Conservation (phyloP, 2,797 vertebrate genomes). For the Bradypodion ventrale region DNA sequence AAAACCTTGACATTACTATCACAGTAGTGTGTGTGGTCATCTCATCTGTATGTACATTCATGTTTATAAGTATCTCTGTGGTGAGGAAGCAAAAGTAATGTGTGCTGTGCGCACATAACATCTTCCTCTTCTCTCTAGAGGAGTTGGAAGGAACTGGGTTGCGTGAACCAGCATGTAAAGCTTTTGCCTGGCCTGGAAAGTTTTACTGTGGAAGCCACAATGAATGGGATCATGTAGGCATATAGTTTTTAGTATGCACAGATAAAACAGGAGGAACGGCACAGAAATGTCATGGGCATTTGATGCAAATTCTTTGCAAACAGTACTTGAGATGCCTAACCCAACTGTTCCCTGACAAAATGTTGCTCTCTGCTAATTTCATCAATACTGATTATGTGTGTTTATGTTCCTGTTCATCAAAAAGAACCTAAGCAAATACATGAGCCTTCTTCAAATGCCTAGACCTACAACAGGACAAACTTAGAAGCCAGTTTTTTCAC, state of each 20-base stretch:
- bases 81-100: conserved; percentile 1
- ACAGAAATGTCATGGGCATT: neutral
- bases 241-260: too few relatives aligned
- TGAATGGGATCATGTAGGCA: neutral
- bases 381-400: too few relatives aligned
- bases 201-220: neutral
- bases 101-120: neutral
- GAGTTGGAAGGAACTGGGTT: neutral
- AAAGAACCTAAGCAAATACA: too few relatives aligned
- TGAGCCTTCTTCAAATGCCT: neutral
- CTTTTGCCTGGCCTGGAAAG: neutral
- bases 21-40: neutral
- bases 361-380: neutral
- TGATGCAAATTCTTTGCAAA: neutral
- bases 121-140: neutral
- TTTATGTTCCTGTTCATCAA: neutral
- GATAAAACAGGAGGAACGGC: neutral
- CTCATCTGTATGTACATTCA: neutral
- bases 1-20: conserved; percentile 3
- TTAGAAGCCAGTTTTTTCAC: neutral
- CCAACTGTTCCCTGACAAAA: neutral
- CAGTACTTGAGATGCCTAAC: neutral
- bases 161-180: neutral
- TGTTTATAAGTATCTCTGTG: conserved; percentile 12
- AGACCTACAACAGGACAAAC: too few relatives aligned